phyloP scores from a whole-genome alignment of 2,113 vertebrate genomes.

The Heloderma charlesbogerti region DNA sequence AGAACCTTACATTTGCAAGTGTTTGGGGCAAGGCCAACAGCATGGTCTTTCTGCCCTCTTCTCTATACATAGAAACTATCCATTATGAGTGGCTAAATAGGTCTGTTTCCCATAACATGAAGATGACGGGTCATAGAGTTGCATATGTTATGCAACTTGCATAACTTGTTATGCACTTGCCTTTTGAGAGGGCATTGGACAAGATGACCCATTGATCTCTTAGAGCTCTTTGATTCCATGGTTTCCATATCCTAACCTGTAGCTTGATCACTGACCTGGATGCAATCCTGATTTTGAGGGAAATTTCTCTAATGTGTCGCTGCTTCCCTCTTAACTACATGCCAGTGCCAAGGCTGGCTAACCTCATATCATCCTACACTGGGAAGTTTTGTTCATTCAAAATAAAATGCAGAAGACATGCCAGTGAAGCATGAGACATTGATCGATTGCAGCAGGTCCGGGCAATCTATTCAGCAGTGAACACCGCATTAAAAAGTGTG shows the following conservation, averaged over 20 bases:
- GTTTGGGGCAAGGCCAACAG: too few relatives aligned
- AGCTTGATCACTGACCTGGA: background rate
- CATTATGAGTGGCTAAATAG: too few relatives aligned
- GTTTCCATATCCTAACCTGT: background rate
- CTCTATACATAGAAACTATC: too few relatives aligned
- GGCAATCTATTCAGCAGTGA: constrained; percentile 14
- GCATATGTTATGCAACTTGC: background rate
- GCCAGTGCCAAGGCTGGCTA: background rate
- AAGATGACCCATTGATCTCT: background rate
- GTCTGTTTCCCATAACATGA: background rate
- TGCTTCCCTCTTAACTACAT: background rate
- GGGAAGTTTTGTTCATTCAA: constrained; percentile 10
- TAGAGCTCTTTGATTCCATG: background rate
- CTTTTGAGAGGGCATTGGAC: background rate
- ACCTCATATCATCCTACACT: background rate
- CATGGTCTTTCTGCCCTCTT: too few relatives aligned
- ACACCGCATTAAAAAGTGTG: constrained; percentile 21
- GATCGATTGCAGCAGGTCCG: constrained; percentile 8
- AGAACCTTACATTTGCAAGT: too few relatives aligned
- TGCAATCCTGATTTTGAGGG: constrained; percentile 2
- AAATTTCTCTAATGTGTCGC: background rate
- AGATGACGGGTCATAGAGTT: background rate
- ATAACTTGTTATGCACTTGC: background rate
- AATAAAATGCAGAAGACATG: background rate
- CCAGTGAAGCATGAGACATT: background rate